These are phyloP conservation scores for Euphonia xanthogaster DNA, from an alignment of 2,797 vertebrate species.

Conservation along the genomic window DNA sequence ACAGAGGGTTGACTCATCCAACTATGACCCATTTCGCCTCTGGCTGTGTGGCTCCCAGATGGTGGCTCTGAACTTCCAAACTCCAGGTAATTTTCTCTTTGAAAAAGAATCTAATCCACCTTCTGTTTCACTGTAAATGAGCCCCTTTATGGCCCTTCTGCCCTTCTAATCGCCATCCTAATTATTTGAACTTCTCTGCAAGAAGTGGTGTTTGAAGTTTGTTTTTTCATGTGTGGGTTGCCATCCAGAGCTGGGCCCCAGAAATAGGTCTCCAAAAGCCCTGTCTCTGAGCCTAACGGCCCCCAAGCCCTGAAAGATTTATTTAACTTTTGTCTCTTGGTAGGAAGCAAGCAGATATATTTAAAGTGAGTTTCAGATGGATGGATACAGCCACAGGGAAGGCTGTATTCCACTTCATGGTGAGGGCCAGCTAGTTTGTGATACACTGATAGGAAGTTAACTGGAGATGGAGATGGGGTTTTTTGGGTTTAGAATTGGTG, in stretches of 20 bases:
- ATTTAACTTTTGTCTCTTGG: neutral
- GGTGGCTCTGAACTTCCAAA: constrained; percentile 97
- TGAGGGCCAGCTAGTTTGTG: neutral
- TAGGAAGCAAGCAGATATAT: neutral
- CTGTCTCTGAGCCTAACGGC: neutral
- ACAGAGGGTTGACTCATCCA: constrained; percentile 95
- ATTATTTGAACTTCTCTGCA: neutral
- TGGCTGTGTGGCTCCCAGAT: constrained; percentile 94
- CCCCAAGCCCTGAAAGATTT: neutral
- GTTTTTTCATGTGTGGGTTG: neutral
- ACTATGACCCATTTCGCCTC: constrained; percentile 92
- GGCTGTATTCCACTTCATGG: neutral
- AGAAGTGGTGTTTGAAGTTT: neutral
- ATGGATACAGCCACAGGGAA: neutral
- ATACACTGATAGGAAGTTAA: neutral
- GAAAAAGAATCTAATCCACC: neutral
- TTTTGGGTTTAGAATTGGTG: neutral
- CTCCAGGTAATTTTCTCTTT: constrained; percentile 80
- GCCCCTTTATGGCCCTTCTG: neutral
- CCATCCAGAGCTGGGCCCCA: neutral
- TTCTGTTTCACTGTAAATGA: neutral
- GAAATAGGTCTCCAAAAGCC: neutral
- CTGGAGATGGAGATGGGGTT: neutral
- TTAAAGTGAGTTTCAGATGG: neutral
- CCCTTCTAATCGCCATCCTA: neutral